Base-by-base conservation (phyloP, 2,113 vertebrate species). In the Ibidorhyncha struthersii region DNA sequence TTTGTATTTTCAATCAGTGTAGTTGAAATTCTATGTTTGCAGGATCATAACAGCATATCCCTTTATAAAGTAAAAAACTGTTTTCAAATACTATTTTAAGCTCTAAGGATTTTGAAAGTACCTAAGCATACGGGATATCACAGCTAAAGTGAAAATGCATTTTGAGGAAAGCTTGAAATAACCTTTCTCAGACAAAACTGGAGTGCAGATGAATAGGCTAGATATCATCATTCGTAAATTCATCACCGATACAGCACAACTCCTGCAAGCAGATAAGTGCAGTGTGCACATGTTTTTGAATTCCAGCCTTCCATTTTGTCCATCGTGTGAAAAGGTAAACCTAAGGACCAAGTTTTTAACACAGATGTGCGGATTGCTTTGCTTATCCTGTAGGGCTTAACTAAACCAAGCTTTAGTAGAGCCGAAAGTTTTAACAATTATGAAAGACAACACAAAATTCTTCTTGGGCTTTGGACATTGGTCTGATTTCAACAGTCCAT, bases 391-490 rank as follows among this genome's bases (percentile, higher is more conserved):
- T 15, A 74, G 12, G 12, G 43, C 38, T 82, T 58, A 58, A 71
- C 14, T 27, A 16, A 96, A 62, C 3, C 32, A 16, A 82, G 16
- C 12, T 73, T 71, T 34, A 70, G 16, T 6, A 71, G 27, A 45
- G 11, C 13, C 12, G 10, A 6, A 74, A 78, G 21, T 55, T 81
- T 74, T 40, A 87, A 56, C 4, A 52, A 25, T 21, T 40, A 53
- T 0, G 0, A 45, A 82, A 88, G 6, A 47, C 7, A 69, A 3
- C 34, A 53, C 10, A 12, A 56, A 2, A 0, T 7, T 65, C 26
- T 74, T 56, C 30, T 23, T 14, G 36, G 41, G 78, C 27, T 47
- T 20, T 20, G 36, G 22, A 73, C 34, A 70, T 78, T 7, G 12
- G 18, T 45, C 14, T 53, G 36, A 82, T 66, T 82, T 87, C 73